A percentile compares a stretch with the other conserved stretches of the same genome.
phyloP scores from a whole-genome alignment of 2,888 invertebrate genomes.

The Macrosiphum euphorbiae region DNA sequence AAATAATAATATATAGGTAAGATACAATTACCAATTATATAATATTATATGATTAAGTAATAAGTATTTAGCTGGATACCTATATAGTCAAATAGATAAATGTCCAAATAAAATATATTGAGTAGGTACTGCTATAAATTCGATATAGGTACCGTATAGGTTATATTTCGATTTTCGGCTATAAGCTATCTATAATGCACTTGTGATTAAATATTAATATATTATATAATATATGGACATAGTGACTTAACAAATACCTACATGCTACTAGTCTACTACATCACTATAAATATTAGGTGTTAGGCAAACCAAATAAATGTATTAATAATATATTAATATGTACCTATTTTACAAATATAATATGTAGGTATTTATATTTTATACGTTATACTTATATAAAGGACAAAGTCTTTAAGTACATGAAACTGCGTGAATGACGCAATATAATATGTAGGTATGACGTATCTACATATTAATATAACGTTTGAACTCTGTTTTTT shows the following conservation, averaged over 20 bases:
- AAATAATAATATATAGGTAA: neutral
- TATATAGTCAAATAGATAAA: neutral
- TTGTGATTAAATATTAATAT: neutral
- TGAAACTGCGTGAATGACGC: neutral
- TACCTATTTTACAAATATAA: neutral
- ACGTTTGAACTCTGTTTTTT: constrained; percentile 19
- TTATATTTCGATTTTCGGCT: no score
- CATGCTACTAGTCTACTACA: no score
- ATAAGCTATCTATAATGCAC: neutral
- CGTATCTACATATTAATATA: neutral
- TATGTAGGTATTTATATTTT: no score
- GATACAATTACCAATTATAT: neutral
- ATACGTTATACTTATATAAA: neutral
- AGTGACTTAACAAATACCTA: neutral
- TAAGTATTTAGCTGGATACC: neutral
- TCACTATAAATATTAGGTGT: no score
- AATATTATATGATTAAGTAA: neutral
- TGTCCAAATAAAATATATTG: no score
- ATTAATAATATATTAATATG: neutral
- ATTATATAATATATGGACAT: no score
- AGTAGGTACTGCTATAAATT: no score
- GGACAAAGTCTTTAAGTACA: neutral
- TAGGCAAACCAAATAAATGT: neutral
- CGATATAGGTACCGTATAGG: no score
- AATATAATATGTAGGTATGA: neutral